Percentiles rank a stretch among this genome's conserved stretches.
Conservation (phyloP, 1,140 invertebrate genomes). For the Aphaenogaster ashmeadi region DNA sequence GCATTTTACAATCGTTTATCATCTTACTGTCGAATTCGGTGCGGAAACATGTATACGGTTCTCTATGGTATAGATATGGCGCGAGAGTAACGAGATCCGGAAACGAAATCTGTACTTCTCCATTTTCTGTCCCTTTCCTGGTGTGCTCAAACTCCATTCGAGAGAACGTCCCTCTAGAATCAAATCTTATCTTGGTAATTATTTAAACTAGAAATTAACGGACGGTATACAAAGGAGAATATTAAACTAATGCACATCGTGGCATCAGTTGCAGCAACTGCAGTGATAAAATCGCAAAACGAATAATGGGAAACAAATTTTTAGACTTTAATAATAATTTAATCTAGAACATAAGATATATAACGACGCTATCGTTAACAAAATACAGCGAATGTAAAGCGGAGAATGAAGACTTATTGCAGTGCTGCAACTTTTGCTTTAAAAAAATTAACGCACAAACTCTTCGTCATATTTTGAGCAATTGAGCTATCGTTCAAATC, state of each 20-base stretch:
- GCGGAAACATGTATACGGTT: constrained; percentile 70
- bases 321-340: constrained; percentile 1
- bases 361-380: background rate
- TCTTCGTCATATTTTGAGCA: constrained; percentile 3
- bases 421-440: constrained; percentile 33
- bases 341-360: constrained; percentile 10
- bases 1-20: constrained; percentile 71
- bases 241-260: background rate
- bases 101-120: constrained; percentile 64
- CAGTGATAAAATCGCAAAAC: background rate
- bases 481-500: constrained; percentile 25
- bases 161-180: constrained; percentile 19
- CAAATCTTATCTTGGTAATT: constrained; percentile 11
- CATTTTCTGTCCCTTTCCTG: background rate
- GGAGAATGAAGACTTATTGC: background rate
- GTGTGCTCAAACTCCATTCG: constrained; percentile 4
- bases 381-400: constrained; percentile 7
- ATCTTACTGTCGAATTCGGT: constrained; percentile 72
- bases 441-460: constrained; percentile 27
- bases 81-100: constrained; percentile 66
- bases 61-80: constrained; percentile 72
- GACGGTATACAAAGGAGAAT: constrained; percentile 10
- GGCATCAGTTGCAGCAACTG: constrained; percentile 11
- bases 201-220: constrained; percentile 20
- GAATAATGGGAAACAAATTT: constrained; percentile 20